Evolutionary conservation across 1,140 invertebrate species (phyloP), one percentile per base, ranked within the genome.

Genomic region (Drosophila quadrilineata): DNA sequence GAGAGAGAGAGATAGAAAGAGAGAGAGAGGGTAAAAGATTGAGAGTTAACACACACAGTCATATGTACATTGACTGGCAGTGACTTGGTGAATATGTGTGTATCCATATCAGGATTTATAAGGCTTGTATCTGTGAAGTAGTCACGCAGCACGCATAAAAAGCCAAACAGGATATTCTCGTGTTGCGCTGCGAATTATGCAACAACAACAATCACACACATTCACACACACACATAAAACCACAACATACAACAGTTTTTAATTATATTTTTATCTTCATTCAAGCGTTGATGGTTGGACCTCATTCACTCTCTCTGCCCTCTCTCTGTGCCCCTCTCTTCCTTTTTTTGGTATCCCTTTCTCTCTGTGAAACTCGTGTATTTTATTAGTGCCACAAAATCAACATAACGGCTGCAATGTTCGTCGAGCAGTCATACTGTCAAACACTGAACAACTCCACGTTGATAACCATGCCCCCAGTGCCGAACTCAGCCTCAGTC

Each of bases 181-280:
- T 43, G 58, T 75, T 69, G 58, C 58, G 65, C 46, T 38, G 60
- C 56, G 59, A 73, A 73, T 85, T 67, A 74, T 85, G 74, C 53
- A 43, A 45, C 31, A 19, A 50, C 45, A 31, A 22, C 26, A 45
- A 22, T 21, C 43, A 9, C 26, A 17, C 38, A 53, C 40, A 24
- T 6, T 9, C 53, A 40, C 3, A 33, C 4, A 3, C 26, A 43
- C 0, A 41, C 46, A 26, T 36, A 24, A 12, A n/a, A n/a, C n/a
- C 49, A 41, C 29, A 57, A 12, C 24, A 49, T 63, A 70, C 57
- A 84, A 50, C 54, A 36, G 33, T 84, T 84, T 85, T 84, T 84
- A 85, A 84, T 84, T 84, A 85, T 79, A 79, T 58, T 84, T 85
- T 85, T 79, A 79, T 85, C 70, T 79, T 43, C 52, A 84, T 54